A percentile compares a stretch with the other conserved stretches of the same genome.
Conservation (phyloP, 2,797 vertebrate genomes). For the Mionectes olivaceus region DNA sequence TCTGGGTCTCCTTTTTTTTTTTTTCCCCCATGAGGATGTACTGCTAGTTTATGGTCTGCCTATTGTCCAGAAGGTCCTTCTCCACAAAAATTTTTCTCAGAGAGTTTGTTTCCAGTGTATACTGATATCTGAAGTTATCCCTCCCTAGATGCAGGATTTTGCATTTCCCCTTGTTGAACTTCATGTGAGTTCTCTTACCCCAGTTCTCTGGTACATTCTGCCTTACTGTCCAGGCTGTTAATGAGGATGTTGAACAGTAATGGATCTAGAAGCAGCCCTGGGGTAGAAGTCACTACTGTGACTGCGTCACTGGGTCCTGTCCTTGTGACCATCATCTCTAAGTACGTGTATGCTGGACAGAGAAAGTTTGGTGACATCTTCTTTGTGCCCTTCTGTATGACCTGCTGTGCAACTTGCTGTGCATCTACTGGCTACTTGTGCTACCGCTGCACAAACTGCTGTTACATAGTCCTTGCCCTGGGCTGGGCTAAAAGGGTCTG, state of each 20-base stretch:
- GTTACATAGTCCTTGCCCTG: rapidly evolving
- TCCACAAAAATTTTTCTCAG: neutral
- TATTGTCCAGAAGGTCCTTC: neutral
- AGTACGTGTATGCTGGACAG: rapidly evolving
- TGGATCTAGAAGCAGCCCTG: neutral
- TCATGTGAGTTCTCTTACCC: neutral
- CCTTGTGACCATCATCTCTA: neutral
- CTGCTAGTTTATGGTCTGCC: neutral
- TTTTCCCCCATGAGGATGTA: neutral
- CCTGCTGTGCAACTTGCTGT: neutral
- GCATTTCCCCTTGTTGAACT: neutral
- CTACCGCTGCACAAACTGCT: neutral
- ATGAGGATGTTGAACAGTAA: neutral
- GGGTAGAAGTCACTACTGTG: neutral
- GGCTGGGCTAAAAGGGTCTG: neutral
- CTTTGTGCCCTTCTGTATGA: neutral
- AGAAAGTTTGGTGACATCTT: neutral
- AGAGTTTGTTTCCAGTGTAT: neutral
- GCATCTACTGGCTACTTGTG: neutral
- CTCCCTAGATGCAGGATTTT: neutral
- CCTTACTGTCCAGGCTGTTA: neutral
- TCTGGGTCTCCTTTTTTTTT: neutral
- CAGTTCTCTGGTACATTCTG: neutral
- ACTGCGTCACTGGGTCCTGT: neutral
- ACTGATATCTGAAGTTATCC: neutral